These are phyloP conservation scores for Alca torda DNA, from an alignment of 2,797 vertebrate species.

Conservation along the genomic window DNA sequence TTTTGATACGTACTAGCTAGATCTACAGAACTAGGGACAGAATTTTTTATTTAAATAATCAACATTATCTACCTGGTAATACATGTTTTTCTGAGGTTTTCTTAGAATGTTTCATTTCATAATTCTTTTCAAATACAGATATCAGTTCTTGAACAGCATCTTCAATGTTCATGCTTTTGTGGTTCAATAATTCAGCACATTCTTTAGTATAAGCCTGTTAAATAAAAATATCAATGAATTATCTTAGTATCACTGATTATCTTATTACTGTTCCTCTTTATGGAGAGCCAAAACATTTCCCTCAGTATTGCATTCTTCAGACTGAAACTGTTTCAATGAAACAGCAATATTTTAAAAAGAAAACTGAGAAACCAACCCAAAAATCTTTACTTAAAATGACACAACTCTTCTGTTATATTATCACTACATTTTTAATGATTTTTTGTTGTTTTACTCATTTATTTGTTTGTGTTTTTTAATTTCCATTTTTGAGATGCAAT, in stretches of 20 bases:
- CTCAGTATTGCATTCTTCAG: not conserved
- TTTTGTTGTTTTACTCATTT: not conserved
- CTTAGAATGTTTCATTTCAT: conserved; percentile 63
- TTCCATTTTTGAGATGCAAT: not conserved
- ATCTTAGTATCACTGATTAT: not conserved
- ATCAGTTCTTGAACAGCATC: conserved; percentile 79
- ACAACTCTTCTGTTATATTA: not conserved
- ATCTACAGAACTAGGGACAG: not conserved
- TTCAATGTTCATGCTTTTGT: conserved; percentile 78
- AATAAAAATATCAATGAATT: conserved; percentile 11
- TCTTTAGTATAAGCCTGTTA: conserved; percentile 75
- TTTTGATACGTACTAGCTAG: not conserved
- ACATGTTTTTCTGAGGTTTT: not conserved
- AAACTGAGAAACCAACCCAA: not conserved
- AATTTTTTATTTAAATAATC: not conserved
- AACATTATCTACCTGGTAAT: conserved; percentile 69
- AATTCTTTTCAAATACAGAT: conserved; percentile 74
- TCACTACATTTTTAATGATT: not conserved
- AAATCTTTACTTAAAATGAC: not conserved
- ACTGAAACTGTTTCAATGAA: not conserved
- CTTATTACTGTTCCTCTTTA: not conserved
- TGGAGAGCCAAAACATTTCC: not conserved
- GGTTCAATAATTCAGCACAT: conserved; percentile 75
- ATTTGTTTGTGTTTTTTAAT: not conserved
- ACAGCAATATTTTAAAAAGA: not conserved